Base-by-base conservation (phyloP, 1,140 invertebrate genomes). In the Onthophagus taurus region DNA sequence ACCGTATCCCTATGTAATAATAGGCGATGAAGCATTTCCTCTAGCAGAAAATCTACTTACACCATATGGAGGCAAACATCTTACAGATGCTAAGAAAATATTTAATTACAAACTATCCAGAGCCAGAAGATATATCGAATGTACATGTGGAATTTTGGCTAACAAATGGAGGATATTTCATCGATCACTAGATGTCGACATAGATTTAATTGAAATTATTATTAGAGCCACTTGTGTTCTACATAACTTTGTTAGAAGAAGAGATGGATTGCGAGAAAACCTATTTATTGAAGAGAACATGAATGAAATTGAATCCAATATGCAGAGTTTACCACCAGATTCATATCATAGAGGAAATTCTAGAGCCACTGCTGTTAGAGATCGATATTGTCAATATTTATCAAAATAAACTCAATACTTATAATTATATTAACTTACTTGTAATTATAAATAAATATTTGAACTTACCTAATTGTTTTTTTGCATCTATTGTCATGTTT, bases 1-100 rank as follows among this genome's bases (percentile, higher is more conserved):
- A 21, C n/a, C 19, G 11, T 37, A 12, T 16, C 24, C 38, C 11
- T 42, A 31, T 42, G 20, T 60, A 4, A 51, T 63, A 24, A 52
- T 67, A 4, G 58, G 45, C 20, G 69, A 72, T 50, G 66, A 69
- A 48, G 69, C 63, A 18, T 73, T 72, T n/a, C n/a, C n/a, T n/a
- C n/a, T n/a, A n/a, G n/a, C n/a, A n/a, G n/a, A n/a, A n/a, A 51
- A 55, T n/a, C 45, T 72, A 35, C 56, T 54, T 31, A 45, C 46
- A 43, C 55, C 62, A 39, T 38, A 70, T 37, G 59, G 71, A 59
- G 63, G 62, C 33, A 63, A 65, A 44, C 72, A 60, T 49, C 48
- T 54, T 46, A 19, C 41, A 51, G 30, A 42, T 54, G 49, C 45
- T 52, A 58, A 69, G 49, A 55, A 52, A 51, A 60, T 65, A 31